These are phyloP conservation scores for Oscheius sp. DNA, from an alignment of 2,888 invertebrate genomes.

Conservation along the genomic window DNA sequence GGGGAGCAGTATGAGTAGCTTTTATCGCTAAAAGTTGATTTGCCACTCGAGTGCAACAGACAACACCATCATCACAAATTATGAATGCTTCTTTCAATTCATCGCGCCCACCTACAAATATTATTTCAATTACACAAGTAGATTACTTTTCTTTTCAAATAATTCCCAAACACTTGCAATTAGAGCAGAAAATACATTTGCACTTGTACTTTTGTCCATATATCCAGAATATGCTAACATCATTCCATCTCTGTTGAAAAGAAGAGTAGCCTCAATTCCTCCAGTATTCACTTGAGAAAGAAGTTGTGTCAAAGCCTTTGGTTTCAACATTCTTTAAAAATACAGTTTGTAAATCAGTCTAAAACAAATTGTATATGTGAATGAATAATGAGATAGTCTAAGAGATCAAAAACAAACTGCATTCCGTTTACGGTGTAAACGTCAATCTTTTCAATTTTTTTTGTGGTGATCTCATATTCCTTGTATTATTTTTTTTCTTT, in stretches of 20 bases:
- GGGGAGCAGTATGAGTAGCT: slow-evolving; percentile 37
- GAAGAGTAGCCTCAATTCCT: slow-evolving; percentile 48
- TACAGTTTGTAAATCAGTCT: not conserved
- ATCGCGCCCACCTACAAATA: slow-evolving; percentile 30
- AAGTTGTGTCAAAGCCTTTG: slow-evolving; percentile 53
- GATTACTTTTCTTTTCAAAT: slow-evolving; percentile 43
- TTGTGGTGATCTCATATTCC: too few relatives aligned
- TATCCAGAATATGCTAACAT: slow-evolving; percentile 52
- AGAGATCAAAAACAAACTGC: not conserved
- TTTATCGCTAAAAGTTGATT: slow-evolving; percentile 43
- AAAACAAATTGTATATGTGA: too few relatives aligned
- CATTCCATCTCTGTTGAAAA: slow-evolving; percentile 43
- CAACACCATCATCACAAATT: slow-evolving; percentile 45
- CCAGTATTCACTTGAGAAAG: slow-evolving; percentile 55
- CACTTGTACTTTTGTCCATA: slow-evolving; percentile 37
- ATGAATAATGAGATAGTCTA: not conserved
- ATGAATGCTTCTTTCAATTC: slow-evolving; percentile 47
- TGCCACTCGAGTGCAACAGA: slow-evolving; percentile 35
- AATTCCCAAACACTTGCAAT: slow-evolving; percentile 52
- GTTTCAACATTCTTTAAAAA: slow-evolving; percentile 55
- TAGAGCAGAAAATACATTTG: slow-evolving; percentile 50
- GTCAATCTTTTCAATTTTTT: too few relatives aligned
- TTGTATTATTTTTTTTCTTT: too few relatives aligned
- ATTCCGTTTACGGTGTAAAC: not conserved
- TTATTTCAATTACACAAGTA: not conserved